These are phyloP conservation scores for Rhinichthys osculus DNA, from an alignment of 2,797 vertebrate species.

Conservation along the genomic window DNA sequence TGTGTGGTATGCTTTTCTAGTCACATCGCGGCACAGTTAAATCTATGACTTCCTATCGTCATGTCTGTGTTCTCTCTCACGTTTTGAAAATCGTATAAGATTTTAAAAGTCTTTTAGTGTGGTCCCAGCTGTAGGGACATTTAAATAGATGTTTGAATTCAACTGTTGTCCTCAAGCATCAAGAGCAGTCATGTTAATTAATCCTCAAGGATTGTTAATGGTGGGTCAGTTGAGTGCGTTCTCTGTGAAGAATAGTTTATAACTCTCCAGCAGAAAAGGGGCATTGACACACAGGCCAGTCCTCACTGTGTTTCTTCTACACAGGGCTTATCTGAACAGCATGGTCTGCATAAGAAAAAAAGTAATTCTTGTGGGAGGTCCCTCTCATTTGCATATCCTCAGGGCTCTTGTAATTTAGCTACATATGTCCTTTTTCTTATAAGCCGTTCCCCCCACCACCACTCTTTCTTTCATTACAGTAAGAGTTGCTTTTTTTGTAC, in stretches of 20 bases:
- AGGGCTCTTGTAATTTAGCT: conserved; percentile 79
- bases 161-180: conserved; percentile 63
- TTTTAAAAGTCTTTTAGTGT: too few species aligned
- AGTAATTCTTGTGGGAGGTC: conserved; percentile 78
- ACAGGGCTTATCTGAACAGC: conserved; percentile 70
- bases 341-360: conserved; percentile 78
- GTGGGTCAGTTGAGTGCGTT: conserved; percentile 59
- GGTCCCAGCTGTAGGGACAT: conserved; percentile 9
- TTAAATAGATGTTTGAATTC: conserved; percentile 64
- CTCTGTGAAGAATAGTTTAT: conserved; percentile 59
- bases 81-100: too few species aligned
- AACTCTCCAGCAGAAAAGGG: conserved; percentile 47
- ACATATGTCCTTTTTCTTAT: conserved; percentile 80
- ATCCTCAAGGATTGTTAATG: conserved; percentile 65
- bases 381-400: conserved; percentile 77
- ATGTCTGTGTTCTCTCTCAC: too few species aligned
- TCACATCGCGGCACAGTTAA: too few species aligned
- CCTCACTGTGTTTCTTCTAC: conserved; percentile 62
- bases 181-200: conserved; percentile 65
- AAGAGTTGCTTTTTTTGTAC: conserved; percentile 67
- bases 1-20: too few species aligned
- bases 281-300: conserved; percentile 54
- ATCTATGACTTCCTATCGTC: too few species aligned
- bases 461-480: conserved; percentile 37
- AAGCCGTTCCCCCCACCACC: conserved; percentile 65